Evolutionary conservation across 2,797 vertebrate species (phyloP), one percentile per base, ranked within the genome.

Genomic region (Gorsachius magnificus): DNA sequence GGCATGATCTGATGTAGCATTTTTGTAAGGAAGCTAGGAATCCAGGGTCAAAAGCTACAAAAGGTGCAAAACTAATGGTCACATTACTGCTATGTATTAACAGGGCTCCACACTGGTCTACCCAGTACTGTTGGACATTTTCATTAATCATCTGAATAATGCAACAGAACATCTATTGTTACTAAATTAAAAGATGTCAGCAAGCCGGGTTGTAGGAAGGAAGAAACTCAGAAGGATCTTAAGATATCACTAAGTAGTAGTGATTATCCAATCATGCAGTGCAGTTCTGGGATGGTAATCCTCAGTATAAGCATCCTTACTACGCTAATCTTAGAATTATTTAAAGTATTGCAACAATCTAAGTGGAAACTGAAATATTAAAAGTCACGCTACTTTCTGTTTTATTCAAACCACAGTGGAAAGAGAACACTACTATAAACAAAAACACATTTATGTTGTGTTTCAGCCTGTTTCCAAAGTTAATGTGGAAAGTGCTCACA

Each of bases 141-240:
- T 87, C 86, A 95, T 96, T 96, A 93, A 90, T 96, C 90, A 76
- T 69, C 83, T 93, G 58, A 96, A 94, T 95, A 96, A 96, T 82
- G 77, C 83, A 96, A 38, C 35, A 94, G 66, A 69, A 93, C 43
- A 76, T 51, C 80, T 36, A 76, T 86, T 83, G 66, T 94, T 84
- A 92, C 61, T 63, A 93, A 91, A 88, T 84, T 89, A 50, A 76
- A 94, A 91, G 53, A 57, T 4, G 11, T 83, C 88, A 86, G 69
- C 69, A 86, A 86, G 46, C 46, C 76, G 15, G 35, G 24, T 11
- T 79, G 26, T 57, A 65, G 43, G 13, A 94, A 93, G 48, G 58
- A 93, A 95, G 45, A 35, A 57, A 83, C 45, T 81, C 8, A 0
- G 35, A 83, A 81, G 85, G 50, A 72, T 72, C 65, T 83, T 64